Base-by-base conservation (phyloP, 2,113 vertebrate genomes). In the Acinonyx jubatus region DNA sequence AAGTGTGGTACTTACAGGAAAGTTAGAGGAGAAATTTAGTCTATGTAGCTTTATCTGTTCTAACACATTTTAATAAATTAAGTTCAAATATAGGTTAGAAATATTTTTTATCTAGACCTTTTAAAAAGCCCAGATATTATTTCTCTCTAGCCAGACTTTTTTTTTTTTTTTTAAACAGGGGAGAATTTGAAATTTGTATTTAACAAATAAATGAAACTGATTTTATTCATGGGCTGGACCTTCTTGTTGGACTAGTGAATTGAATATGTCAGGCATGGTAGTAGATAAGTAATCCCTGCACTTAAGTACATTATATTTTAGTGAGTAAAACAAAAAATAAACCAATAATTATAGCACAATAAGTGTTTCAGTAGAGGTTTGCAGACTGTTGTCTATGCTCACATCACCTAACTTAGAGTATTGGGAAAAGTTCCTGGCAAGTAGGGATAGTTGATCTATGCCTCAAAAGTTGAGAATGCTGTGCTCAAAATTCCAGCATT, bases 1-100 rank as follows among this genome's bases (percentile, higher is more conserved):
- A 91, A 86, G 74, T 38, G 74, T 66, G 11, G 25, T 61, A 21
- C 50, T 88, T 90, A 71, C 0, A 90, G 41, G 25, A 88, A 74
- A 89, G 23, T 80, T 96, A 81, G 55, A 80, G 50, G 73, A 78
- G 41, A 81, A 95, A 61, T 96, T 94, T 81, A 84, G n/a, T 68
- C n/a, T 50, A 21, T 76, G 33, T 45, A 85, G 50, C 11, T 33
- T 97, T 45, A 91, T 83, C 10, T 96, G 15, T 84, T 87, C 48
- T 33, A 71, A 55, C 13, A 82, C 1, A 85, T 69, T 92, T 92
- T 9, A 61, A 4, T 91, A 85, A 90, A 16, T 96, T 94, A 91
- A 76, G 21, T 48, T 97, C 50, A 89, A 84, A 29, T 66, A 25
- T 88, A 85, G 15, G 9, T 71, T 85, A 73, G 57, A 94, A 85